phyloP scores from a whole-genome alignment of 2,113 vertebrate genomes.

The Myodes glareolus region DNA sequence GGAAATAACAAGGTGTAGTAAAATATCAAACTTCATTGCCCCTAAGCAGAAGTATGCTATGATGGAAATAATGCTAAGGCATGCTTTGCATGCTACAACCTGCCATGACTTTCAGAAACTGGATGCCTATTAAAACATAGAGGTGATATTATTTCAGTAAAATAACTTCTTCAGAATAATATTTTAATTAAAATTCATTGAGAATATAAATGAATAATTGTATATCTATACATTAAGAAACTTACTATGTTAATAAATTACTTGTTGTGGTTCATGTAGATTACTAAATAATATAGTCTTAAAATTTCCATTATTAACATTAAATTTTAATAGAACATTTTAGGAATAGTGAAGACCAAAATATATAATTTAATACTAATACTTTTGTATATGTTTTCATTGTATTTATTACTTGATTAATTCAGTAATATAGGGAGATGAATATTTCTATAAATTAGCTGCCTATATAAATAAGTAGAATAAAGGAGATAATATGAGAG shows the following conservation, averaged over 20 bases:
- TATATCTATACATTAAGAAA: neutral
- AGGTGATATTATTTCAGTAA: neutral
- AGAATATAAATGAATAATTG: neutral
- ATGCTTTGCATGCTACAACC: neutral
- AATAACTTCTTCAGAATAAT: neutral
- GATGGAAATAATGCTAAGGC: neutral
- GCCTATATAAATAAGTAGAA: neutral
- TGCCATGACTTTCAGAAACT: neutral
- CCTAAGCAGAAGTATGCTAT: neutral
- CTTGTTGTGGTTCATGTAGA: neutral
- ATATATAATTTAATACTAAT: neutral
- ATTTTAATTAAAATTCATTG: neutral
- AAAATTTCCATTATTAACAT: neutral
- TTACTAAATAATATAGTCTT: neutral
- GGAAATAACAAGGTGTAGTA: neutral
- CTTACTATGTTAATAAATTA: neutral
- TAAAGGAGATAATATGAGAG: neutral
- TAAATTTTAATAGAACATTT: neutral
- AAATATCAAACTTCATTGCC: neutral
- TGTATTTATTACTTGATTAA: neutral
- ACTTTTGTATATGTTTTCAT: neutral
- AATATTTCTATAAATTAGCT: neutral
- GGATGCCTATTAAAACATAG: neutral
- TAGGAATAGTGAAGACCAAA: neutral
- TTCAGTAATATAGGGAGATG: neutral